Evolutionary conservation across 2,888 invertebrate genomes (phyloP), one percentile per base, ranked within the genome.

Genomic region (Creontiades dilutus): DNA sequence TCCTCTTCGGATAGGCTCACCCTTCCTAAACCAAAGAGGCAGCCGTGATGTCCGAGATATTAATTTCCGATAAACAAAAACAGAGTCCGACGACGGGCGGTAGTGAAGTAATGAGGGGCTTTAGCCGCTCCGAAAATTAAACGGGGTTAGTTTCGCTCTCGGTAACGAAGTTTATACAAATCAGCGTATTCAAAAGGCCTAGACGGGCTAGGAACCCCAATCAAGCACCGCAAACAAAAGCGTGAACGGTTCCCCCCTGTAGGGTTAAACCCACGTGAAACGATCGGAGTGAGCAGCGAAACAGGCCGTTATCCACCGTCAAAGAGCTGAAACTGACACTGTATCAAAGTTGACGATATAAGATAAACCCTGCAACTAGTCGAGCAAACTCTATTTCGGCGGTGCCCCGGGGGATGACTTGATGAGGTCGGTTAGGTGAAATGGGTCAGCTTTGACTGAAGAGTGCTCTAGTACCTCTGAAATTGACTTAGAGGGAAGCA

Each of bases 101-200:
- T 14, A 52, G 52, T 52, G 52, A 52, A 19, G 75, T 19, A 27
- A 13, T 12, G 28, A 75, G 75, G 75, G 75, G 13, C 23, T 37
- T 37, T 37, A 7, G 37, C 37, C 3, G 3, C 7, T 7, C 37
- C 7, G 37, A 37, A 37, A 37, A 37, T 37, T 37, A 37, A 37
- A 37, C 37, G 37, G 37, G 37, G 37, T 37, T 37, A 37, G 37
- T 37, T n/a, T 57, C 57, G 57, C 16, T 52, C n/a, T 11, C 7
- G n/a, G 76, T 78, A 78, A 78, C 47, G 78, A 78, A 46, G 78
- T 78, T 78, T 46, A 78, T 78, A 78, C 78, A 78, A 78, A 78
- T 46, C 78, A 37, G 78, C 46, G 46, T 14, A 16, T 46, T 14
- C 1, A 46, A 52, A 52, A 12, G 14, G 75, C 75, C 75, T 13